Evolutionary conservation across 2,113 vertebrate genomes (phyloP).

Genomic region (Sorex araneus): DNA sequence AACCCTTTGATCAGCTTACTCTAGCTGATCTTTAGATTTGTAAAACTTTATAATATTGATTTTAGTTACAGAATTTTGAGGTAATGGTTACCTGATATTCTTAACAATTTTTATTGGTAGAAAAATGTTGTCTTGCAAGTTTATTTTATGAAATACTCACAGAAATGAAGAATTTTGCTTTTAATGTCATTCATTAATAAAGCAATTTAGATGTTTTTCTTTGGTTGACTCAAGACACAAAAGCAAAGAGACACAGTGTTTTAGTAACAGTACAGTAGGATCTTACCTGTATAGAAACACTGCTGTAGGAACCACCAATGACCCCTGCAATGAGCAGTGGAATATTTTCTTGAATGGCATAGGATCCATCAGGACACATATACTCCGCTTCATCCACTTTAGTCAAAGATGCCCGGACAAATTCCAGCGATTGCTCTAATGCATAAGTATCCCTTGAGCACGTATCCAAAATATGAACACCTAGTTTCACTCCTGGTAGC

Average conservation of each 20-base stretch:
- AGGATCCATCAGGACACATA: constrained; percentile 98
- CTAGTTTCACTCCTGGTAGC: constrained; percentile 95
- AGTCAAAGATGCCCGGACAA: constrained; percentile 97
- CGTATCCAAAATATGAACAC: constrained; percentile 98
- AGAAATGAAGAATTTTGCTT: background rate
- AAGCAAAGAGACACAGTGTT: background rate
- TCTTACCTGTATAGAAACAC: constrained; percentile 99
- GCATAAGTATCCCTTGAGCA: constrained; percentile 99
- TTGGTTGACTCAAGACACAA: background rate
- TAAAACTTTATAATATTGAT: background rate
- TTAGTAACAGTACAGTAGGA: background rate
- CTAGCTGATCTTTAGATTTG: background rate
- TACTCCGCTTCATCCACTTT: constrained; percentile 99
- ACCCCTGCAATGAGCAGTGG: constrained; percentile 97
- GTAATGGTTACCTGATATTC: background rate
- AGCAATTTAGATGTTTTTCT: background rate
- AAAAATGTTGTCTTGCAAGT: background rate
- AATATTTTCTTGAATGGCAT: constrained; percentile 96
- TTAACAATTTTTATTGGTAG: constrained; percentile 14
- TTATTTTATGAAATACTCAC: background rate
- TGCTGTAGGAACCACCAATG: constrained; percentile 98
- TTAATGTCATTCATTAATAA: constrained; percentile 6
- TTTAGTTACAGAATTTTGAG: background rate
- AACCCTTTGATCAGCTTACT: background rate
- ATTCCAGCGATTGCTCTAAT: constrained; percentile 98